A percentile compares a stretch with the other conserved stretches of the same genome.
phyloP scores from a whole-genome alignment of 1,140 invertebrate genomes.

The Heliconius himera region DNA sequence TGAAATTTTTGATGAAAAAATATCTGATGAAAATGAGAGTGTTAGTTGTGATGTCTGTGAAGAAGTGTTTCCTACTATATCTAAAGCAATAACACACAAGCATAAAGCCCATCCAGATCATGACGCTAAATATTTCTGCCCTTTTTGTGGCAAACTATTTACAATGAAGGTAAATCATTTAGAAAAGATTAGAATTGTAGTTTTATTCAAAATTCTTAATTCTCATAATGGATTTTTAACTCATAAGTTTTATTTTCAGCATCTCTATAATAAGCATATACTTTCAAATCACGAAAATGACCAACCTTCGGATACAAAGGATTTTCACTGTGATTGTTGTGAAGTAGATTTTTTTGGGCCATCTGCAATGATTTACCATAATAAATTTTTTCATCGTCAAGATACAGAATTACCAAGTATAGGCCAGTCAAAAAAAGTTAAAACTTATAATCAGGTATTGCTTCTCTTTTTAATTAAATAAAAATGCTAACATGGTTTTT shows the following conservation, averaged over 20 bases:
- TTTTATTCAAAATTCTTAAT: too few species aligned
- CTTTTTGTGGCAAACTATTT: conserved; percentile 86
- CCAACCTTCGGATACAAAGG: conserved; percentile 56
- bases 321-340: conserved; percentile 83
- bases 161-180: conserved; percentile 86
- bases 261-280: conserved; percentile 84
- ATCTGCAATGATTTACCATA: conserved; percentile 84
- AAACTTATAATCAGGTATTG: conserved; percentile 60
- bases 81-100: conserved; percentile 86
- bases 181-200: too few species aligned
- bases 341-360: conserved; percentile 82
- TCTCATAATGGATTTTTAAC: background rate
- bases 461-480: too few species aligned
- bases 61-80: conserved; percentile 83
- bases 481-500: too few species aligned
- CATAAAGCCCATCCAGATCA: conserved; percentile 85
- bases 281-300: conserved; percentile 73
- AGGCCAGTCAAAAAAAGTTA: conserved; percentile 71
- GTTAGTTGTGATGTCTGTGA: conserved; percentile 84
- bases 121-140: conserved; percentile 85
- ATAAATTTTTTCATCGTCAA: conserved; percentile 84
- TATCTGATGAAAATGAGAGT: conserved; percentile 56
- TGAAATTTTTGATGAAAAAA: conserved; percentile 49
- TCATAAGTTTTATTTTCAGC: conserved; percentile 70
- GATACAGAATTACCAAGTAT: conserved; percentile 62